These are phyloP conservation scores for Acrocephalus kingi DNA, from an alignment of 2,113 vertebrate genomes.

Conservation along the genomic window DNA sequence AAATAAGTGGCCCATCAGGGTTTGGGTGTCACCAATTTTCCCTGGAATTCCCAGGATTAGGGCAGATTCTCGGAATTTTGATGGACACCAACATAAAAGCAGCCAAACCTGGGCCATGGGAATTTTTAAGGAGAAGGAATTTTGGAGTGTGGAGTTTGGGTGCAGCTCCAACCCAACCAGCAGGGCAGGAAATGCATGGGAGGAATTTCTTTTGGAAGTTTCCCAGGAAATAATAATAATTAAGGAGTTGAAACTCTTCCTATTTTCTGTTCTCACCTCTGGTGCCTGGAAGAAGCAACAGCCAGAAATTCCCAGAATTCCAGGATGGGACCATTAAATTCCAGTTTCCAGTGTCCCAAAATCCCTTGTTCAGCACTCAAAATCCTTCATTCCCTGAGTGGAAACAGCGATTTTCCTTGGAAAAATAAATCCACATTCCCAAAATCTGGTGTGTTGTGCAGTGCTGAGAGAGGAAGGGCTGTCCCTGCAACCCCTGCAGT, in stretches of 20 bases:
- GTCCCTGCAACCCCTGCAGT: neutral
- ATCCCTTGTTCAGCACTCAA: neutral
- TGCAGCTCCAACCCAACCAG: neutral
- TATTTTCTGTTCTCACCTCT: neutral
- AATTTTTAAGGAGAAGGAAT: neutral
- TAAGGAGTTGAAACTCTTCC: neutral
- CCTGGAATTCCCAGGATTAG: neutral
- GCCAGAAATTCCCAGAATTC: neutral
- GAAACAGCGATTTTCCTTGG: neutral
- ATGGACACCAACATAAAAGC: neutral
- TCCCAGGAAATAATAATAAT: neutral
- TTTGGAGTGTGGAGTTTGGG: neutral
- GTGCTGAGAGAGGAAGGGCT: neutral
- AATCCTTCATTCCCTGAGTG: neutral
- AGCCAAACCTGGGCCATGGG: neutral
- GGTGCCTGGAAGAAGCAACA: neutral
- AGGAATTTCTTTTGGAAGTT: neutral
- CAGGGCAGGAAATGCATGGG: neutral
- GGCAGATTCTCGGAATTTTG: neutral
- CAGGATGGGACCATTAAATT: neutral
- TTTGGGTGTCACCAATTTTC: neutral
- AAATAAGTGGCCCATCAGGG: neutral
- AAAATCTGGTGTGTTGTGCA: accelerated
- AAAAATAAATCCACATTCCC: neutral
- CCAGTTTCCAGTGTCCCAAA: neutral